Evolutionary conservation across 2,113 vertebrate species (phyloP).

Genomic region (Theristicus caerulescens): DNA sequence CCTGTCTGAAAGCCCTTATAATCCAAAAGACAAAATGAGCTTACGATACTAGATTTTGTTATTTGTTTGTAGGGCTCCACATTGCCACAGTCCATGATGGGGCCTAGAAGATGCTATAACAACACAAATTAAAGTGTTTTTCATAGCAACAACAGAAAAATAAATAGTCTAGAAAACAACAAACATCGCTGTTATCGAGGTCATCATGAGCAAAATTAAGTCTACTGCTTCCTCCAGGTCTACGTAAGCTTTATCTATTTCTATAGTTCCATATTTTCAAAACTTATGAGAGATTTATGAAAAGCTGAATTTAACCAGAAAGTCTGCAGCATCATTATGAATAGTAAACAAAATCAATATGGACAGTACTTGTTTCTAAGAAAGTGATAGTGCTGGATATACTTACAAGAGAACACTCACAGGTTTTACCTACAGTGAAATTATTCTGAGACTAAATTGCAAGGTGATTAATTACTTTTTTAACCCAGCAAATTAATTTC

Average conservation of each 20-base stretch:
- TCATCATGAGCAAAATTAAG: background rate
- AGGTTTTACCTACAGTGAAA: background rate
- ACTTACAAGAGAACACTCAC: background rate
- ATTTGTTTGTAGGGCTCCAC: background rate
- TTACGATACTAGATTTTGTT: background rate
- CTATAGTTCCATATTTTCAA: background rate
- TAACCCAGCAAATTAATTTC: conserved; percentile 22
- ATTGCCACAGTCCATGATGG: background rate
- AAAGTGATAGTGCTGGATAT: background rate
- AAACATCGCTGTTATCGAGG: background rate
- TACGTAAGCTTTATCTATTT: background rate
- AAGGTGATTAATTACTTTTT: background rate
- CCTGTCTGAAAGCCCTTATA: background rate
- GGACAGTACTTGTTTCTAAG: background rate
- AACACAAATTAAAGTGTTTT: background rate
- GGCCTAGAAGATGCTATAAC: background rate
- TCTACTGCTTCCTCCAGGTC: background rate
- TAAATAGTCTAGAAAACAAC: background rate
- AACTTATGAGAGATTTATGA: background rate
- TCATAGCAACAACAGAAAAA: background rate
- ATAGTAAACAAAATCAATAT: background rate
- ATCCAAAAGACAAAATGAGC: background rate
- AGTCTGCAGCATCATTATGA: background rate
- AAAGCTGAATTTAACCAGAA: background rate
- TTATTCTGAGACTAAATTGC: background rate